These are phyloP conservation scores for Limonius californicus DNA, from an alignment of 1,140 invertebrate genomes.

Conservation along the genomic window DNA sequence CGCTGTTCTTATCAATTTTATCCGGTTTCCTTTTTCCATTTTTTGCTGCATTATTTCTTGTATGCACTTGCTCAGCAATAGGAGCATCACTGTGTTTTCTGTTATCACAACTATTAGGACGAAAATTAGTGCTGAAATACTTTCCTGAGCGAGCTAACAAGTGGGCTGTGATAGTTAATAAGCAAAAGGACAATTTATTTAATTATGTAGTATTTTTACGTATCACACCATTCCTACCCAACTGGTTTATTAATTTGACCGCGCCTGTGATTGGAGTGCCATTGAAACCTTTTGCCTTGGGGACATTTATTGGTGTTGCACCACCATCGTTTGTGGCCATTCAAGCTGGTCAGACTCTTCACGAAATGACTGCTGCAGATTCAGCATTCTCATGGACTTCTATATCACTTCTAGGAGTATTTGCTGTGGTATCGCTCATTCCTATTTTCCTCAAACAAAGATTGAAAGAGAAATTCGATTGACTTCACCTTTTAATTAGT, in stretches of 20 bases:
- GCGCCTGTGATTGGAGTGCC: conserved; percentile 97
- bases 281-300: conserved; percentile 85
- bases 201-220: conserved; percentile 97
- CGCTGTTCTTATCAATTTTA: conserved; percentile 95
- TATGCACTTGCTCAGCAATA: conserved; percentile 94
- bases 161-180: conserved; percentile 82
- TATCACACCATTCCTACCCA: conserved; percentile 96
- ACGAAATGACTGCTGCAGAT: conserved; percentile 85
- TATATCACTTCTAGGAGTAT: conserved; percentile 68
- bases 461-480: conserved; percentile 78
- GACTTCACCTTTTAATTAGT: neutral
- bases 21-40: conserved; percentile 97
- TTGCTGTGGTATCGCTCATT: conserved; percentile 80
- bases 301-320: conserved; percentile 92
- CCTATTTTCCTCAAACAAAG: conserved; percentile 89
- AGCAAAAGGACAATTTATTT: conserved; percentile 84
- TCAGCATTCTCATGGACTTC: conserved; percentile 89
- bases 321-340: conserved; percentile 97
- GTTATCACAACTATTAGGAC: conserved; percentile 84
- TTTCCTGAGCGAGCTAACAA: conserved; percentile 82
- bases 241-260: conserved; percentile 99
- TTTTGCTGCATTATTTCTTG: conserved; percentile 79
- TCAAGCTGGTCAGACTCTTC: conserved; percentile 93
- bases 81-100: conserved; percentile 96
- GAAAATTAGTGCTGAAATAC: conserved; percentile 79